These are phyloP conservation scores for Ondatra zibethicus DNA, from an alignment of 2,113 vertebrate genomes.

Conservation along the genomic window DNA sequence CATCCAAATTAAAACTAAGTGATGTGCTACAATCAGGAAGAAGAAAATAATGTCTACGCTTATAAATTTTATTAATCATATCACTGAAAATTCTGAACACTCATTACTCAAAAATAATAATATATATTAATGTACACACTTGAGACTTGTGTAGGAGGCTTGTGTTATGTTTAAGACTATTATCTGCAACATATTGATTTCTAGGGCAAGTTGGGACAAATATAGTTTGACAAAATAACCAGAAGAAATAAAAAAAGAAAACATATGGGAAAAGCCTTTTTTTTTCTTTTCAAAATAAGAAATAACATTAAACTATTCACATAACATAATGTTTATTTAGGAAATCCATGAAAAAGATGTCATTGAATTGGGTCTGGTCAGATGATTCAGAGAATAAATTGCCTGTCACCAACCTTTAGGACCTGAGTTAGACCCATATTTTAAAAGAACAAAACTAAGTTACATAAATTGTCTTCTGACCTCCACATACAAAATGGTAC, in stretches of 20 bases:
- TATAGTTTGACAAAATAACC: background rate
- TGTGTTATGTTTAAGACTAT: background rate
- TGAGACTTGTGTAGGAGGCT: background rate
- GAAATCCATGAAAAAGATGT: too few relatives aligned
- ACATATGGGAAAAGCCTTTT: too few relatives aligned
- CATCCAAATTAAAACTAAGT: background rate
- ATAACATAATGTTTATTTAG: too few relatives aligned
- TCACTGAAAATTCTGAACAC: background rate
- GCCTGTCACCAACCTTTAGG: too few relatives aligned
- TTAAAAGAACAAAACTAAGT: too few relatives aligned
- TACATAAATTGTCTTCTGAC: too few relatives aligned
- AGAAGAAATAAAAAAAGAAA: background rate
- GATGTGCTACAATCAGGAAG: background rate
- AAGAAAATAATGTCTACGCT: background rate
- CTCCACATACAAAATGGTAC: background rate
- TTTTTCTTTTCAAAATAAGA: too few relatives aligned
- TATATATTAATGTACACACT: background rate
- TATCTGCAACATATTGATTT: background rate
- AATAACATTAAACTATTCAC: too few relatives aligned
- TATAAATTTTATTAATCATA: background rate
- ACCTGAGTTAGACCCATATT: too few relatives aligned
- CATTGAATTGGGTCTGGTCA: too few relatives aligned
- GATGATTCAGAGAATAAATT: too few relatives aligned
- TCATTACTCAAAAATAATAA: background rate
- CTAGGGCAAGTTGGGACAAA: background rate